phyloP scores from a whole-genome alignment of 2,888 invertebrate species.

The Scaptomyza polygonia region DNA sequence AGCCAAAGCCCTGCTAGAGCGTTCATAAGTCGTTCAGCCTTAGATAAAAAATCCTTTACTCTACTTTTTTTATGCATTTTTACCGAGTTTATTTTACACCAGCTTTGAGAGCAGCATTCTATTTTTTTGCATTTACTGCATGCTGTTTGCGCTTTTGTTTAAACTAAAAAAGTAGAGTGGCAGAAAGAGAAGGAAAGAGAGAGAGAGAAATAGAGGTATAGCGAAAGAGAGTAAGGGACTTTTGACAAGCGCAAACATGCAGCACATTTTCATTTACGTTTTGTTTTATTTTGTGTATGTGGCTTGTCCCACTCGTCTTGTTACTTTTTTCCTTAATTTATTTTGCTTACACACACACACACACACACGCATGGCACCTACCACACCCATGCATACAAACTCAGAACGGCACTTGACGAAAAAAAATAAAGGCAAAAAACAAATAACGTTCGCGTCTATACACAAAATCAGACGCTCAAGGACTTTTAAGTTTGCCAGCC shows the following conservation, averaged over 20 bases:
- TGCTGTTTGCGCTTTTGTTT: slow-evolving; percentile 63
- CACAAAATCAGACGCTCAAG: slow-evolving; percentile 82
- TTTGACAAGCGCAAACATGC: slow-evolving; percentile 25
- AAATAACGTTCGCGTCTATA: slow-evolving; percentile 78
- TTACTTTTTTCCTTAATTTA: slow-evolving; percentile 59
- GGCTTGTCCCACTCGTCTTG: slow-evolving; percentile 33
- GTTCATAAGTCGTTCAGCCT: slow-evolving; percentile 16
- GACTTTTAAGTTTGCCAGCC: slow-evolving; percentile 72
- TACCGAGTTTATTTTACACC: slow-evolving; percentile 3
- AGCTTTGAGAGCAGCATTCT: slow-evolving; percentile 26
- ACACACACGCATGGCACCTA: not conserved
- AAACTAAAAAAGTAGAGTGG: slow-evolving; percentile 17
- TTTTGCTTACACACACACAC: slow-evolving; percentile 36
- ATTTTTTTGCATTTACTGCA: slow-evolving; percentile 40
- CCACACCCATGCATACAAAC: slow-evolving; percentile 36
- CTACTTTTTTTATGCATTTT: not conserved
- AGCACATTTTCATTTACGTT: slow-evolving; percentile 23
- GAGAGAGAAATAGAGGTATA: not conserved
- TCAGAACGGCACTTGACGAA: slow-evolving; percentile 34
- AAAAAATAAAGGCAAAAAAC: slow-evolving; percentile 52
- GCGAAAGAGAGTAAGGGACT: not conserved
- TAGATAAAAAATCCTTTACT: not conserved
- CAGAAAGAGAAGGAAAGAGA: not conserved
- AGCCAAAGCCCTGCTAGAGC: not conserved
- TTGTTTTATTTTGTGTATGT: slow-evolving; percentile 2